phyloP scores from a whole-genome alignment of 2,888 invertebrate species.

The Troilus luridus region DNA sequence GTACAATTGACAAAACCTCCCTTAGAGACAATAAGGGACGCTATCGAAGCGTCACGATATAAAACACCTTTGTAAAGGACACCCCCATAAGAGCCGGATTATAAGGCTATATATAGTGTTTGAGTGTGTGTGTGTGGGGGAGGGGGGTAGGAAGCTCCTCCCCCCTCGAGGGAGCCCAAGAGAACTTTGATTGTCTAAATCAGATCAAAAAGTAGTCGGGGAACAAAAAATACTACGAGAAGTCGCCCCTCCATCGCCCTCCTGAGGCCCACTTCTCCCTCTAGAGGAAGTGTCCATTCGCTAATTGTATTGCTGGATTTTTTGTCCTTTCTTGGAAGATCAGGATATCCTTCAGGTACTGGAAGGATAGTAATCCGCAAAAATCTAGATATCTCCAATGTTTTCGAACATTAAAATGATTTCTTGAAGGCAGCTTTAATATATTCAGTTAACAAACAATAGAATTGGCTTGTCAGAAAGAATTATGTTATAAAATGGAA shows the following conservation, averaged over 20 bases:
- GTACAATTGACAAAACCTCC: not conserved
- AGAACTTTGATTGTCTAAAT: slow-evolving; percentile 63
- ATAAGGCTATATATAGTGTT: slow-evolving; percentile 40
- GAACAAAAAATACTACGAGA: not conserved
- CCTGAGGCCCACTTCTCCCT: slow-evolving; percentile 3
- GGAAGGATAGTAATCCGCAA: not conserved
- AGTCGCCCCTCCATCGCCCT: not conserved
- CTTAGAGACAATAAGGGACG: slow-evolving; percentile 4
- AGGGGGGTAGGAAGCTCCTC: too few species aligned
- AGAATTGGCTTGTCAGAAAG: too few species aligned
- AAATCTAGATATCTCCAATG: too few species aligned
- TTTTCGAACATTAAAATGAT: too few species aligned
- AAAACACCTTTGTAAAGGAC: slow-evolving; percentile 20
- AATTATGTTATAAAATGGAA: too few species aligned
- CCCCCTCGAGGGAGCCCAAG: not conserved
- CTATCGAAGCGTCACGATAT: slow-evolving; percentile 23
- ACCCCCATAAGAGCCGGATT: slow-evolving; percentile 41
- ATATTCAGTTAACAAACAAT: too few species aligned
- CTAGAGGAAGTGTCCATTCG: not conserved
- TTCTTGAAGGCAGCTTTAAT: too few species aligned
- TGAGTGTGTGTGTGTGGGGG: not conserved
- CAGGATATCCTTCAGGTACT: not conserved
- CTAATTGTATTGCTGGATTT: slow-evolving; percentile 30
- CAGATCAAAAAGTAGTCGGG: slow-evolving; percentile 61
- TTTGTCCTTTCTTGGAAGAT: not conserved